Evolutionary conservation across 2,113 vertebrate species (phyloP).

Genomic region (Sterna hirundo): DNA sequence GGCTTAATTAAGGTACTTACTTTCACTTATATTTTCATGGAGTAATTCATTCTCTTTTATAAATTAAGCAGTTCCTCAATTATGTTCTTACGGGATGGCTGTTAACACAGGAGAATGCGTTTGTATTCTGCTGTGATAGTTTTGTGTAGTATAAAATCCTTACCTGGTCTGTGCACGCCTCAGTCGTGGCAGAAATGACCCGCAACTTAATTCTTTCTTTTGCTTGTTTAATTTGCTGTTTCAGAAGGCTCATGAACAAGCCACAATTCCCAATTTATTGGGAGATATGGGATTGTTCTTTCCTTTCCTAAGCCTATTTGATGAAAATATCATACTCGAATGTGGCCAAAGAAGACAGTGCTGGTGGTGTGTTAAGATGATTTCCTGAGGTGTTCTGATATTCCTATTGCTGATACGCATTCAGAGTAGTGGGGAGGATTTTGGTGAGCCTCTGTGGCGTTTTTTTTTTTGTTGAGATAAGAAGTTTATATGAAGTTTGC

Average conservation of each 20-base stretch:
- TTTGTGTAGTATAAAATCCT: background rate
- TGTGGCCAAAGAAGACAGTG: rapidly evolving
- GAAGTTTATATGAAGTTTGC: background rate
- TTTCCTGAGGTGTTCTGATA: background rate
- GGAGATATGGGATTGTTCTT: background rate
- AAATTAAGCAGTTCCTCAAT: background rate
- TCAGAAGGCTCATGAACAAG: background rate
- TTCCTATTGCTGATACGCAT: rapidly evolving
- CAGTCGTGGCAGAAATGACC: background rate
- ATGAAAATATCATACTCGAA: background rate
- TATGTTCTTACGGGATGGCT: background rate
- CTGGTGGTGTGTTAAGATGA: background rate
- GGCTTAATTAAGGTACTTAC: background rate
- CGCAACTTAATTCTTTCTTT: no score
- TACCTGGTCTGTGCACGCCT: background rate
- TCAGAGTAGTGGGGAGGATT: background rate
- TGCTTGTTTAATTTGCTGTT: background rate
- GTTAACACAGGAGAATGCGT: rapidly evolving
- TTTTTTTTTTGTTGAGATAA: background rate
- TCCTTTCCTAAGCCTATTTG: background rate
- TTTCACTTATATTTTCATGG: background rate
- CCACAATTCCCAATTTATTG: background rate
- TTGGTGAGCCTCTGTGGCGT: background rate
- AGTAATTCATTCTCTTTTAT: background rate
- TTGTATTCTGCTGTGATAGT: background rate